Conservation (phyloP, 2,888 invertebrate species). For the Asteroscopus sphinx region DNA sequence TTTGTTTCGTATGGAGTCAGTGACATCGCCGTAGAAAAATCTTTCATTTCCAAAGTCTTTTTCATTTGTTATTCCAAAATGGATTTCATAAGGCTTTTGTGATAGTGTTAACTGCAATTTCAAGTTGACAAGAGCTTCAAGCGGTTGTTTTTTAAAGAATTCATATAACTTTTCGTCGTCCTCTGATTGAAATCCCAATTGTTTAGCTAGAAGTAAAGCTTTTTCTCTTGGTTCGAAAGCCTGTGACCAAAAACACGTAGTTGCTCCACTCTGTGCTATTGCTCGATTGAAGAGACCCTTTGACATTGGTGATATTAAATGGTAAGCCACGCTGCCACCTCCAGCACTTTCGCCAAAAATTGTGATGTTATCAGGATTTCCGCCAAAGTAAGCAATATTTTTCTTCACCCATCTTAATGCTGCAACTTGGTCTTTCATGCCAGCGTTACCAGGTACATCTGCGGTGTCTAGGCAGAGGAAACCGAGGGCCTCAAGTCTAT, state of each 20-base stretch:
- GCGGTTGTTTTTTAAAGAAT: slow-evolving; percentile 71
- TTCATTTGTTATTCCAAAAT: slow-evolving; percentile 66
- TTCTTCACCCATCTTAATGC: slow-evolving; percentile 79
- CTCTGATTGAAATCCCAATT: slow-evolving; percentile 72
- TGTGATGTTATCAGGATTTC: slow-evolving; percentile 79
- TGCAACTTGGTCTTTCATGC: slow-evolving; percentile 84
- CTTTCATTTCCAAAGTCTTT: slow-evolving; percentile 71
- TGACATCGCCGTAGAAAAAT: slow-evolving; percentile 68
- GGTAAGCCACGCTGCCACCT: slow-evolving; percentile 70
- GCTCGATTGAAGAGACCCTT: slow-evolving; percentile 81
- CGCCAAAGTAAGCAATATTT: slow-evolving; percentile 79
- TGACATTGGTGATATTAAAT: slow-evolving; percentile 82
- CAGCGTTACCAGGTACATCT: slow-evolving; percentile 83
- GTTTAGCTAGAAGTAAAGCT: slow-evolving; percentile 68
- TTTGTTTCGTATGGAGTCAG: slow-evolving; percentile 80
- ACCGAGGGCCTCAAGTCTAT: slow-evolving; percentile 78
- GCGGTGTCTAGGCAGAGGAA: slow-evolving; percentile 78
- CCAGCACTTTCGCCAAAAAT: slow-evolving; percentile 85
- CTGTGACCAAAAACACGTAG: slow-evolving; percentile 87
- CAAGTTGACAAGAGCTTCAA: slow-evolving; percentile 60
- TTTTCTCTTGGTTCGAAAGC: slow-evolving; percentile 84
- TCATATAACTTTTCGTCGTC: slow-evolving; percentile 70
- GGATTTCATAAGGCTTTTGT: slow-evolving; percentile 54
- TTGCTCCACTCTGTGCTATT: slow-evolving; percentile 93
- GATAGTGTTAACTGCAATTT: slow-evolving; percentile 57